Conservation (phyloP, 1,140 invertebrate genomes). For the Brachionus sp. region DNA sequence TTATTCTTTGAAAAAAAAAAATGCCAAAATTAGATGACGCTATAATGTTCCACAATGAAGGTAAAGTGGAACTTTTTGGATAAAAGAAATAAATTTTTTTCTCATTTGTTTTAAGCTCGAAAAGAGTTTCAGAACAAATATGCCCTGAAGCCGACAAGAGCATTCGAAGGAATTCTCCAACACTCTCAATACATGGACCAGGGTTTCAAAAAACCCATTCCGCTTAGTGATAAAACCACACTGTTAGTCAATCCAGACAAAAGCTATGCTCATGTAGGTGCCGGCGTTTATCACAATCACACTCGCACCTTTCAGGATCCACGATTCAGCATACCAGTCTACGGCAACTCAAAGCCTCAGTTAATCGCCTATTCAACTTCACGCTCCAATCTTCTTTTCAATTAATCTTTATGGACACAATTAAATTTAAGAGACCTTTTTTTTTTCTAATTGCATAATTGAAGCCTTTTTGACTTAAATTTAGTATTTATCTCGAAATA, state of each 20-base stretch:
- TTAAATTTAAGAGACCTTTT: not conserved
- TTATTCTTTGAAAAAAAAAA: not conserved
- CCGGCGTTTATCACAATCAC: not conserved
- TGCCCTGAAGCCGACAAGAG: not conserved
- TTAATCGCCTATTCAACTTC: not conserved
- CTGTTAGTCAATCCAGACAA: not conserved
- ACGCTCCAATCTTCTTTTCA: constrained; percentile 11
- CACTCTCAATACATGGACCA: not conserved
- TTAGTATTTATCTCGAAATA: constrained; percentile 7
- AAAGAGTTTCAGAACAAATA: not conserved
- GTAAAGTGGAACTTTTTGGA: not conserved
- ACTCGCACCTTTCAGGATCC: not conserved
- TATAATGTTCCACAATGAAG: not conserved
- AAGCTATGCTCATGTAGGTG: not conserved
- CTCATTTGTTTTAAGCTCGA: not conserved
- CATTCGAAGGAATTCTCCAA: not conserved
- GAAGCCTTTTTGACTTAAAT: not conserved
- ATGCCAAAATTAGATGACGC: constrained; percentile 7
- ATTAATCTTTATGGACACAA: not conserved
- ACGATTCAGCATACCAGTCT: constrained; percentile 4
- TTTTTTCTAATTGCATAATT: not conserved
- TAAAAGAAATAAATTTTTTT: not conserved
- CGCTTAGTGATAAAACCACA: not conserved
- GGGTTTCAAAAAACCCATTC: not conserved
- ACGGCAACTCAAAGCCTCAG: not conserved